phyloP scores from a whole-genome alignment of 92 coral and sea anemone species.

The Phenganax marumi region DNA sequence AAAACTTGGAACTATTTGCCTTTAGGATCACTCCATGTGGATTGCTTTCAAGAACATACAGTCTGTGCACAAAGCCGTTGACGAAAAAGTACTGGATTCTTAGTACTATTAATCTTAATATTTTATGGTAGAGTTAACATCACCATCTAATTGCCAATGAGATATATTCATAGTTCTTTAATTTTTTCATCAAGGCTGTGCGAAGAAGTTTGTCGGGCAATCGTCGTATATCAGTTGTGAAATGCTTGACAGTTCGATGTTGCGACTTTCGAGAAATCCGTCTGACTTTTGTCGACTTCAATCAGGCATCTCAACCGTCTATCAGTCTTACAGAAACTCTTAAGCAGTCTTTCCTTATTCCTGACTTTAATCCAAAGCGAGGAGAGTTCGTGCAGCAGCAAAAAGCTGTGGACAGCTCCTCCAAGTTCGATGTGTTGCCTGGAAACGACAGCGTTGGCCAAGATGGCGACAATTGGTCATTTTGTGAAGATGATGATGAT shows the following conservation, averaged over 20 bases:
- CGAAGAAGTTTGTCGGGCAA: slow-evolving; percentile 79
- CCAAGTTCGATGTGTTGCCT: slow-evolving; percentile 22
- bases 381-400: not conserved
- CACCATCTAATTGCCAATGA: too few relatives aligned
- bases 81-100: slow-evolving; percentile 66
- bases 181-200: slow-evolving; percentile 63
- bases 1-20: not conserved
- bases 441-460: slow-evolving; percentile 2
- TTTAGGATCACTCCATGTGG: slow-evolving; percentile 95
- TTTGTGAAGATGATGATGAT: slow-evolving; percentile 37
- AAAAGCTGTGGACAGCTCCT: not conserved
- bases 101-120: not conserved
- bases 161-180: not conserved
- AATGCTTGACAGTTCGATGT: slow-evolving; percentile 80
- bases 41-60: slow-evolving; percentile 89
- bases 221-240: slow-evolving; percentile 88
- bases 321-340: slow-evolving; percentile 34
- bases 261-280: slow-evolving; percentile 90
- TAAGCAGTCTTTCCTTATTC: slow-evolving; percentile 6
- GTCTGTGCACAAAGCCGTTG: slow-evolving; percentile 93
- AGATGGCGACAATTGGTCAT: slow-evolving; percentile 14
- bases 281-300: slow-evolving; percentile 85
- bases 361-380: slow-evolving; percentile 20
- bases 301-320: slow-evolving; percentile 60
- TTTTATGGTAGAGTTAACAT: too few relatives aligned